A percentile compares a stretch with the other conserved stretches of the same genome.
Evolutionary conservation across 2,888 invertebrate species (phyloP).

Genomic region (Oscheius sp.): DNA sequence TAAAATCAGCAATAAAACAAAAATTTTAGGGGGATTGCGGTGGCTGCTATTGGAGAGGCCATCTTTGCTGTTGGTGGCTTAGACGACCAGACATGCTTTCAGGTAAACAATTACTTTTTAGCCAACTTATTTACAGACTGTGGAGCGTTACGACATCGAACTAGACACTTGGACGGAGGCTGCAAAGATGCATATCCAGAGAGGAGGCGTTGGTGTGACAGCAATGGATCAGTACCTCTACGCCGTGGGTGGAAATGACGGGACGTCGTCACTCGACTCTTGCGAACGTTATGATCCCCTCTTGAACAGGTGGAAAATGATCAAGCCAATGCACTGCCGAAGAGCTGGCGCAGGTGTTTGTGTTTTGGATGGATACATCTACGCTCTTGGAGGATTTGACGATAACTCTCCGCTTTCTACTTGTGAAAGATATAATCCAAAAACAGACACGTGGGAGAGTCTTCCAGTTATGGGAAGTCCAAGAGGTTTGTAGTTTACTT

Average conservation of each 20-base stretch:
- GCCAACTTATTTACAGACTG: slow-evolving; percentile 42
- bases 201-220: slow-evolving; percentile 74
- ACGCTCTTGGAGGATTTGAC: slow-evolving; percentile 73
- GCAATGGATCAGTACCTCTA: slow-evolving; percentile 71
- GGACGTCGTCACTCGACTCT: slow-evolving; percentile 72
- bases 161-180: slow-evolving; percentile 73
- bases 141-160: slow-evolving; percentile 72
- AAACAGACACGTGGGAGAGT: slow-evolving; percentile 70
- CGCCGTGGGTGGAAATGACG: slow-evolving; percentile 74
- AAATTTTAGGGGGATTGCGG: slow-evolving; percentile 72
- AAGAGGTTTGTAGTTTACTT: slow-evolving; percentile 43
- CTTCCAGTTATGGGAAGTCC: slow-evolving; percentile 62
- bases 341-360: slow-evolving; percentile 74
- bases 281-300: slow-evolving; percentile 74
- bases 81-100: slow-evolving; percentile 73
- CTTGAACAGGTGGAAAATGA: slow-evolving; percentile 72
- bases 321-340: slow-evolving; percentile 72
- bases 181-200: slow-evolving; percentile 72
- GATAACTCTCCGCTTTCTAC: slow-evolving; percentile 73
- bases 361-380: slow-evolving; percentile 73
- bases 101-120: slow-evolving; percentile 53
- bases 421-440: slow-evolving; percentile 72
- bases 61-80: slow-evolving; percentile 74
- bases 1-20: background rate
- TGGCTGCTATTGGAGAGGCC: slow-evolving; percentile 73